Percentiles rank a stretch among this genome's conserved stretches.
phyloP scores from a whole-genome alignment of 2,113 vertebrate species.

The Pao palembangensis region DNA sequence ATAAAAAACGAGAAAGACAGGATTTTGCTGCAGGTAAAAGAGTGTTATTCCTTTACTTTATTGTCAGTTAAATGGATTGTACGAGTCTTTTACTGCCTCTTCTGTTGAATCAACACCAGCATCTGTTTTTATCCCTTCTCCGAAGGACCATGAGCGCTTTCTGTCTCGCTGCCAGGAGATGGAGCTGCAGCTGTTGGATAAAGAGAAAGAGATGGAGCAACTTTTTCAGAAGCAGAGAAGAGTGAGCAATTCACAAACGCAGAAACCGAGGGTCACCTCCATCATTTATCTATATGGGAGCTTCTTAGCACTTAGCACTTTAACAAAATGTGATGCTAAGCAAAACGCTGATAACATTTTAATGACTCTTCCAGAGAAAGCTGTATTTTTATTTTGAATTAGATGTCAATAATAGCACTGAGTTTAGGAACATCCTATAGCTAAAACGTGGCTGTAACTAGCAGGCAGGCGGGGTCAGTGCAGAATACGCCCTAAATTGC shows the following conservation, averaged over 20 bases:
- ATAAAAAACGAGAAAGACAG: constrained; percentile 88
- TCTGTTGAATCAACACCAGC: background rate
- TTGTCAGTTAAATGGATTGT: background rate
- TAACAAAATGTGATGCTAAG: no score
- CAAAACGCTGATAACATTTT: no score
- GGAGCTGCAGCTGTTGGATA: constrained; percentile 78
- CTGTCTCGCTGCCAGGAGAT: constrained; percentile 80
- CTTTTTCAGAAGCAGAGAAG: constrained; percentile 81
- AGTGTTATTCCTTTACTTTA: background rate
- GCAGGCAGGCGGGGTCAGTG: no score
- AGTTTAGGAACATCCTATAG: no score
- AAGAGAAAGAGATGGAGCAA: constrained; percentile 87
- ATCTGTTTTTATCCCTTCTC: background rate
- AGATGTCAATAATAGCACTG: no score
- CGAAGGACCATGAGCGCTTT: constrained; percentile 83
- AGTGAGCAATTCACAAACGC: constrained; percentile 63
- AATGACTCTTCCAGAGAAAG: no score
- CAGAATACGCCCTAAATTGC: no score
- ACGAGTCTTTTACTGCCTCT: background rate
- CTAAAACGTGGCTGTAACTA: no score
- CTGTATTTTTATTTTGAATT: no score
- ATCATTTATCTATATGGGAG: no score
- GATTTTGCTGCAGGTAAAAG: constrained; percentile 81
- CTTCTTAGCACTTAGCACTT: no score
- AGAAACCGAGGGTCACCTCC: background rate